phyloP scores from a whole-genome alignment of 2,888 invertebrate genomes.

The Morinoia aosen region DNA sequence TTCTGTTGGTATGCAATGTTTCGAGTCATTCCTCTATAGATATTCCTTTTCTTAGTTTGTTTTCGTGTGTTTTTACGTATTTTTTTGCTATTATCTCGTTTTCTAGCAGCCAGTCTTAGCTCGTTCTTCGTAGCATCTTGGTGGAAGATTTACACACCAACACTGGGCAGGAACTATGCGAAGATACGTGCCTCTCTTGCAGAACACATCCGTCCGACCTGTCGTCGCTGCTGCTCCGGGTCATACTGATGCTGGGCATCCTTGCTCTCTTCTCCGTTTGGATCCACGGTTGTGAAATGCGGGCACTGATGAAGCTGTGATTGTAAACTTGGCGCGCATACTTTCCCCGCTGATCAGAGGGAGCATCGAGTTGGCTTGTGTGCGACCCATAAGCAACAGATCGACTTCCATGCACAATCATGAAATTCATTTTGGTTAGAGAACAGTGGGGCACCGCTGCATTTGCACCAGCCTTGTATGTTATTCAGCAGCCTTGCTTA shows the following conservation, averaged over 20 bases:
- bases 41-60: not conserved
- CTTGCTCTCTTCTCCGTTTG: not conserved
- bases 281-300: not conserved
- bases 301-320: not conserved
- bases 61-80: not conserved
- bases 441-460: not conserved
- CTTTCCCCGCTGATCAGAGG: not conserved
- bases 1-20: not conserved
- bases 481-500: too few species aligned
- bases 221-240: not conserved
- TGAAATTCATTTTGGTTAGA: not conserved
- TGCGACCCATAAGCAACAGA: not conserved
- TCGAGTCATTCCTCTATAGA: not conserved
- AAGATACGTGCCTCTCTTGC: not conserved
- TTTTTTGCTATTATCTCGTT: not conserved
- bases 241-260: not conserved
- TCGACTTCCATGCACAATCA: not conserved
- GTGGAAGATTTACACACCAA: not conserved
- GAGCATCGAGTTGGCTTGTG: not conserved
- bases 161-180: not conserved
- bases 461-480: too few species aligned
- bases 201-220: constrained; percentile 2
- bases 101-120: not conserved
- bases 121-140: not conserved
- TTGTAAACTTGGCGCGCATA: not conserved